These are phyloP conservation scores for Cyprinodon brontotheroides DNA, from an alignment of 2,113 vertebrate species.

Conservation along the genomic window DNA sequence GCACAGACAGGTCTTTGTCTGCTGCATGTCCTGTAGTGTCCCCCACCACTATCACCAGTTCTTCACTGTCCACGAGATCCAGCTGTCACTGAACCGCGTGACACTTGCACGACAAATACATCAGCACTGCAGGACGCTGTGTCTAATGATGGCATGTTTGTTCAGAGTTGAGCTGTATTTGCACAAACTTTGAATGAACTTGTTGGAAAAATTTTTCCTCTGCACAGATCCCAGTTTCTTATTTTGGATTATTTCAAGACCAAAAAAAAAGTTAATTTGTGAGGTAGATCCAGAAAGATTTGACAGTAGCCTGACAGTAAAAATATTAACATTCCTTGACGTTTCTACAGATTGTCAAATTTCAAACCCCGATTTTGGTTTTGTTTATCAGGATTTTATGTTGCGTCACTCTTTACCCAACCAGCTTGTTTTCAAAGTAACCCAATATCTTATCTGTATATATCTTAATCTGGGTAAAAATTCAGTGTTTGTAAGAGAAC, in stretches of 20 bases:
- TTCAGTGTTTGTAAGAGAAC: background rate
- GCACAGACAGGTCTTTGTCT: slow-evolving; percentile 62
- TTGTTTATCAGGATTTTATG: background rate
- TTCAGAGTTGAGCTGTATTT: background rate
- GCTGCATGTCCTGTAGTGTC: slow-evolving; percentile 41
- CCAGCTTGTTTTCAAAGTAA: no score
- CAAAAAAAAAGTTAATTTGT: background rate
- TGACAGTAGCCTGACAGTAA: background rate
- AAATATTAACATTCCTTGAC: no score
- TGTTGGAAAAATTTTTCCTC: background rate
- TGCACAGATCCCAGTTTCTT: background rate
- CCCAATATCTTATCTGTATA: no score
- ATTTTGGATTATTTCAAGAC: background rate
- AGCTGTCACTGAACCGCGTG: background rate
- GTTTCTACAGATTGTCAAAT: background rate
- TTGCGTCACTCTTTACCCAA: background rate
- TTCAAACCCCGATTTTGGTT: background rate
- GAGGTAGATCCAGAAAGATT: background rate
- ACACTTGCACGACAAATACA: background rate
- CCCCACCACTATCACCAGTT: background rate
- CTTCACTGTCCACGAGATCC: slow-evolving; percentile 2
- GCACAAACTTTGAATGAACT: background rate
- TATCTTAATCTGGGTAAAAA: background rate
- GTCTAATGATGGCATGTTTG: background rate
- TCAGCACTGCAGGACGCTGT: background rate